These are phyloP conservation scores for Chloromyia formosa DNA, from an alignment of 2,888 invertebrate species.

Conservation along the genomic window DNA sequence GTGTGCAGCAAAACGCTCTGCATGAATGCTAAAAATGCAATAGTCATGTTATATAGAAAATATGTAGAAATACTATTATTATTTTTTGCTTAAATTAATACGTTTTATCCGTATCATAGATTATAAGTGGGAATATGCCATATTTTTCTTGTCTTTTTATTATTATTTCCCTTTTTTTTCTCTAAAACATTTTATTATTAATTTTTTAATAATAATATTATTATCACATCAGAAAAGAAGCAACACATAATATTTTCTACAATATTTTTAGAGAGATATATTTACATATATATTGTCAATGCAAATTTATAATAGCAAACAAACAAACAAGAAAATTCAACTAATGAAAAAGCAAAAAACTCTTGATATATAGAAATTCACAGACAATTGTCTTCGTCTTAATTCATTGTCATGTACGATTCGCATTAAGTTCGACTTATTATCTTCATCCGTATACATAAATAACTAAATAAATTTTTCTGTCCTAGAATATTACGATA, in stretches of 20 bases:
- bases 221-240: not conserved
- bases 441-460: too few species aligned
- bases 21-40: too few species aligned
- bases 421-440: too few species aligned
- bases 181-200: not conserved
- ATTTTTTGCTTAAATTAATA: not conserved
- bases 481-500: constrained; percentile 4
- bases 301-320: not conserved
- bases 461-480: not conserved
- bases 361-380: too few species aligned
- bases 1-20: too few species aligned
- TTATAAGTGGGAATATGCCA: constrained; percentile 28
- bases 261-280: not conserved
- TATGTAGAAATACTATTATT: too few species aligned
- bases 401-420: too few species aligned
- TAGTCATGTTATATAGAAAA: too few species aligned
- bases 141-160: constrained; percentile 27
- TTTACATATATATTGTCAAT: not conserved
- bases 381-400: too few species aligned
- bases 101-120: not conserved
- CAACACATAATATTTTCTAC: not conserved
- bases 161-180: not conserved
- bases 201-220: constrained; percentile 8
- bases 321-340: not conserved
- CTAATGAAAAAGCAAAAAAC: not conserved